Percentiles rank a stretch among this genome's conserved stretches.
Conservation (phyloP, 2,888 invertebrate genomes). For the Tinea semifulvella region DNA sequence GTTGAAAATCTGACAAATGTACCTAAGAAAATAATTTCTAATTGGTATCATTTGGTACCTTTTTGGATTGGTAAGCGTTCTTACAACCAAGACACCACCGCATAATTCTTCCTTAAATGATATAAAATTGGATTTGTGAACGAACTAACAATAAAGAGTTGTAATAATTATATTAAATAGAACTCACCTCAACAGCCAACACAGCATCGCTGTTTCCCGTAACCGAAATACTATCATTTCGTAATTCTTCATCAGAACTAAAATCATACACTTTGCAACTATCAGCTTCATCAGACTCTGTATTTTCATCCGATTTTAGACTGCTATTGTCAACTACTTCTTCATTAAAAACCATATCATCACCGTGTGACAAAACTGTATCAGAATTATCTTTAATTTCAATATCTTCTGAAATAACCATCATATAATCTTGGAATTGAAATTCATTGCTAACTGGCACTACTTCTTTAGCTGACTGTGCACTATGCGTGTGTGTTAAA, state of each 20-base stretch:
- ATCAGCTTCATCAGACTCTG: conserved; percentile 18
- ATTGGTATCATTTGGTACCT: too few relatives aligned
- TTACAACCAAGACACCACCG: too few relatives aligned
- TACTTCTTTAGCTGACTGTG: conserved; percentile 24
- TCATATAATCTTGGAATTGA: conserved; percentile 46
- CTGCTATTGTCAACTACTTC: conserved; percentile 54
- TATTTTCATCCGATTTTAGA: conserved; percentile 38
- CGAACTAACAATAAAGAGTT: too few relatives aligned
- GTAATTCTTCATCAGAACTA: conserved; percentile 44
- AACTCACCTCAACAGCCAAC: conserved; percentile 50
- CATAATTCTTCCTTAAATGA: neutral
- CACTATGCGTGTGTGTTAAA: too few relatives aligned
- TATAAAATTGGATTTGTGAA: too few relatives aligned
- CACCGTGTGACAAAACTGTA: conserved; percentile 29
- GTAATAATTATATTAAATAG: neutral
- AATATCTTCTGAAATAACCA: conserved; percentile 58
- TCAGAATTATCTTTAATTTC: conserved; percentile 48
- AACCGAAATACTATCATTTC: conserved; percentile 41
- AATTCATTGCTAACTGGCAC: conserved; percentile 31
- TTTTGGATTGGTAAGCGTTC: neutral
- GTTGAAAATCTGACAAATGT: too few relatives aligned
- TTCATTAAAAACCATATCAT: conserved; percentile 30
- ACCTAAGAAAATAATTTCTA: too few relatives aligned
- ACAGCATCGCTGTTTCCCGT: conserved; percentile 53
- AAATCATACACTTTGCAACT: conserved; percentile 49